These are phyloP conservation scores for Scrobipalpa atriplicella DNA, from an alignment of 2,888 invertebrate genomes.

Conservation along the genomic window DNA sequence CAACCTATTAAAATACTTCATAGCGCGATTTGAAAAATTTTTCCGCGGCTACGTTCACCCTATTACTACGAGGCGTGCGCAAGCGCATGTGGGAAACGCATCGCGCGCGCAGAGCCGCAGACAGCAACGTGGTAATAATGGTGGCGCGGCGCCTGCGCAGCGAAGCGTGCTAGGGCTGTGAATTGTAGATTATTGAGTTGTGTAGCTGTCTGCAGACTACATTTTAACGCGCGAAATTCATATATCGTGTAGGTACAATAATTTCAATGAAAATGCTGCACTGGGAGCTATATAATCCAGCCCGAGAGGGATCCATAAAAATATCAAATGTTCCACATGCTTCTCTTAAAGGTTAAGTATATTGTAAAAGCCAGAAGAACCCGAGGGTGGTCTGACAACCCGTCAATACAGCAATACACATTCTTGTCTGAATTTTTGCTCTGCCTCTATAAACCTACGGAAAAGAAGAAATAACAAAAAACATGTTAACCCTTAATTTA, in stretches of 20 bases:
- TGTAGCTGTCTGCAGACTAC: neutral
- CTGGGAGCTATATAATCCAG: too few relatives aligned
- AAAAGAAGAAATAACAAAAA: neutral
- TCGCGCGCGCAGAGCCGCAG: slow-evolving; percentile 38
- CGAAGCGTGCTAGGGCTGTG: slow-evolving; percentile 52
- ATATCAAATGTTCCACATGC: too few relatives aligned
- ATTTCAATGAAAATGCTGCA: too few relatives aligned
- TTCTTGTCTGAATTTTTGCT: too few relatives aligned
- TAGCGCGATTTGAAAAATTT: neutral
- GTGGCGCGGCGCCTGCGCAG: slow-evolving; percentile 30
- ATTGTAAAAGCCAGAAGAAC: too few relatives aligned
- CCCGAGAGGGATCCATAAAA: too few relatives aligned
- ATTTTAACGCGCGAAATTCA: neutral
- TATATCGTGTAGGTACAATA: too few relatives aligned
- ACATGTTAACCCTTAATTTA: neutral
- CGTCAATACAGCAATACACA: too few relatives aligned
- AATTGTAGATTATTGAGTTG: neutral
- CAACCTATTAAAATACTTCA: neutral
- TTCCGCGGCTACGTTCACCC: neutral
- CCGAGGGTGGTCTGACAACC: too few relatives aligned
- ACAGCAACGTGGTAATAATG: slow-evolving; percentile 40
- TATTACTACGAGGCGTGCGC: neutral
- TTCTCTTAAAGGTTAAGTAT: too few relatives aligned
- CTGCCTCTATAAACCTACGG: too few relatives aligned
- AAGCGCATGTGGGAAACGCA: slow-evolving; percentile 35